phyloP scores from a whole-genome alignment of 2,888 invertebrate genomes.

The Halictus quadricinctus region DNA sequence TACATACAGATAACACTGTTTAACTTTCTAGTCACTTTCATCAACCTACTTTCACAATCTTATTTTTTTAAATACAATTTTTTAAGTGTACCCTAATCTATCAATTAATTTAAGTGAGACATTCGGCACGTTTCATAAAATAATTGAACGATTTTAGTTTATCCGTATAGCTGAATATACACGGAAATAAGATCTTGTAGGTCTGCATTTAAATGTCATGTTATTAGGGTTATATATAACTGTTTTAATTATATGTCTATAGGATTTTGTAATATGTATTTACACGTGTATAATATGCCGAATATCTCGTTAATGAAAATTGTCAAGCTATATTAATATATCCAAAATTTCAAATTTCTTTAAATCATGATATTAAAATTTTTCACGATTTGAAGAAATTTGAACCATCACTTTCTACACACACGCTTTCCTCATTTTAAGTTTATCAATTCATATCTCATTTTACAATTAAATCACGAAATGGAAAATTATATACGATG shows the following conservation, averaged over 20 bases:
- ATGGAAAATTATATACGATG: conserved; percentile 23
- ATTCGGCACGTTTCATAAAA: conserved; percentile 44
- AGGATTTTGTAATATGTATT: not conserved
- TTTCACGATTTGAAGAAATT: conserved; percentile 42
- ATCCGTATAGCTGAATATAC: not conserved
- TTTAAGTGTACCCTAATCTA: conserved; percentile 63
- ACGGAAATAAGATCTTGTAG: not conserved
- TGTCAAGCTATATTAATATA: conserved; percentile 55
- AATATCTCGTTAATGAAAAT: conserved; percentile 48
- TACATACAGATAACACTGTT: conserved; percentile 33
- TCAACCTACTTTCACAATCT: conserved; percentile 40
- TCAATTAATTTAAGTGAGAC: conserved; percentile 60
- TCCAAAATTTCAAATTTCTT: conserved; percentile 41
- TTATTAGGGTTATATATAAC: not conserved
- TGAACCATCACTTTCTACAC: conserved; percentile 35
- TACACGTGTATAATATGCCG: conserved; percentile 25
- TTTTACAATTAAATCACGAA: conserved; percentile 32
- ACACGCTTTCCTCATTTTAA: conserved; percentile 27
- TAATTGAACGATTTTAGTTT: not conserved
- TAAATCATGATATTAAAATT: conserved; percentile 25
- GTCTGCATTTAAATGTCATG: not conserved
- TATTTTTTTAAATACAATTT: conserved; percentile 59
- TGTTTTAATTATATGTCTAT: not conserved
- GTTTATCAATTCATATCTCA: conserved; percentile 41
- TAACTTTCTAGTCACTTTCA: conserved; percentile 26